These are phyloP conservation scores for Capromys pilorides DNA, from an alignment of 2,797 vertebrate species.

Conservation along the genomic window DNA sequence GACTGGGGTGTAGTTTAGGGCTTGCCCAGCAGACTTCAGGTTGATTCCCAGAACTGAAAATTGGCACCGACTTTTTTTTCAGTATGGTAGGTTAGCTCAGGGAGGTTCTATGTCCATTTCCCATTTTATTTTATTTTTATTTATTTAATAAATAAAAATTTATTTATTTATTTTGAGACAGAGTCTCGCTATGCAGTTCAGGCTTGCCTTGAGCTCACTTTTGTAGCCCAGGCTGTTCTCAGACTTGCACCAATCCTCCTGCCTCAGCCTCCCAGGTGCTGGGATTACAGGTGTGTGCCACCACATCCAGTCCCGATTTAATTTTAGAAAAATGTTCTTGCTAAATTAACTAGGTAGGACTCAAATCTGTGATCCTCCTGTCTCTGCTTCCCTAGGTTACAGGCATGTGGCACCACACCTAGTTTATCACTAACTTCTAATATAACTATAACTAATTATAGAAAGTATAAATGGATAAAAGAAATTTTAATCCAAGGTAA, in stretches of 20 bases:
- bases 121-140: background rate
- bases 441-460: background rate
- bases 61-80: background rate
- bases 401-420: background rate
- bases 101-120: background rate
- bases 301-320: no score
- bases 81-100: background rate
- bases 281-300: no score
- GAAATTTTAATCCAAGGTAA: slow-evolving; percentile 37
- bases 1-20: background rate
- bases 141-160: no score
- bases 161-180: background rate
- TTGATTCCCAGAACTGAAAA: background rate
- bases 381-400: background rate
- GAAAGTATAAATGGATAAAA: background rate
- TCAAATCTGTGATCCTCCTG: background rate
- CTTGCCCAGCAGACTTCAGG: background rate
- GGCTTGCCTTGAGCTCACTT: no score
- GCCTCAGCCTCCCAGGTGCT: no score
- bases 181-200: no score
- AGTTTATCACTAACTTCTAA: background rate
- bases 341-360: background rate
- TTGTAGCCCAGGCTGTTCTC: no score
- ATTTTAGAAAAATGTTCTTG: background rate
- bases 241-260: no score